Base-by-base conservation (phyloP, 2,888 invertebrate species). In the Nomada ruficornis region DNA sequence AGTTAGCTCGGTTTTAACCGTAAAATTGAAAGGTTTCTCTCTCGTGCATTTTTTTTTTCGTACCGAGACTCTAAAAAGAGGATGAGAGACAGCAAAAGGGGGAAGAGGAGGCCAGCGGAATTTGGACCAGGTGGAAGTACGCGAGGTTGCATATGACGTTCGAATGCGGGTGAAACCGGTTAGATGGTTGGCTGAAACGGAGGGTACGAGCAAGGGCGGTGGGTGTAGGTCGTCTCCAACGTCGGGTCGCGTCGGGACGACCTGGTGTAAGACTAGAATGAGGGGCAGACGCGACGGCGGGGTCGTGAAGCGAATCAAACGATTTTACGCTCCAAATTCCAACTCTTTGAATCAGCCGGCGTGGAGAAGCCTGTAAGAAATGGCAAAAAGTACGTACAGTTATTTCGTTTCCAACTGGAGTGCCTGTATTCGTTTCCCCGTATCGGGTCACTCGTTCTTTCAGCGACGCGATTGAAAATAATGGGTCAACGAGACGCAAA, bases 261-360 rank as follows among this genome's bases (percentile, higher is more conserved):
- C 75, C 71, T 75, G 57, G 77, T 52, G 80, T 74, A 75, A 77
- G 83, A 86, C 85, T 79, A 80, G 87, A 86, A 87, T 83, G 88
- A 82, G 83, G 79, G 84, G 81, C 83, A 89, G 87, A 90, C 90
- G 91, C 89, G 91, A 91, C 90, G 89, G 88, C 85, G 88, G 87
- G 83, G 88, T 89, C 87, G 89, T 88, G 88, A 91, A 89, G 89
- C 89, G 91, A 91, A 92, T 92, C 93, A 92, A 93, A 92, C 93
- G 91, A 92, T 93, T 92, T 92, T 90, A 91, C 91, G 93, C 92
- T 93, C 93, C 89, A 93, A 90, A 92, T 92, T 92, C 79, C 82
- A 60, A 55, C 82, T 78, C 87, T 88, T 89, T 88, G 89, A 88
- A 87, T 88, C 82, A 84, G 79, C 67, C 80, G 69, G 80, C 78